phyloP scores from a whole-genome alignment of 2,888 invertebrate genomes.

The Polia nebulosa region DNA sequence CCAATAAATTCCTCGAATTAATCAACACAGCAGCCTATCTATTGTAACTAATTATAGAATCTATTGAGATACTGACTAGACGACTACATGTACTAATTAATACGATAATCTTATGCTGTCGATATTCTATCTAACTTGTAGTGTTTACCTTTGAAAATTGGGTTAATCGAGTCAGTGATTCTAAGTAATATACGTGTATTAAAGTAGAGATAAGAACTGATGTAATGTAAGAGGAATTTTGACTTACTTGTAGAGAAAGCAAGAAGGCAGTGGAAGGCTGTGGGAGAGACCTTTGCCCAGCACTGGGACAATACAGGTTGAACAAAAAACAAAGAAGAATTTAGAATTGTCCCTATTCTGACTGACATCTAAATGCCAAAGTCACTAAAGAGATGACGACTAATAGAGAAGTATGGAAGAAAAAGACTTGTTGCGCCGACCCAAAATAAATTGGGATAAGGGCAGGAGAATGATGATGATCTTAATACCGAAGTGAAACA shows the following conservation, averaged over 20 bases:
- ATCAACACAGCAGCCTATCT: slow-evolving; percentile 16
- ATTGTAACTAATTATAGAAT: slow-evolving; percentile 33
- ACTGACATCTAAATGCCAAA: too few species aligned
- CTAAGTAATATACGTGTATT: slow-evolving; percentile 3
- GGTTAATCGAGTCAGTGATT: slow-evolving; percentile 32
- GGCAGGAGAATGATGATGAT: too few species aligned
- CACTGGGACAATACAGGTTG: too few species aligned
- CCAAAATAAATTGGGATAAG: too few species aligned
- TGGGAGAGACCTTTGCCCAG: too few species aligned
- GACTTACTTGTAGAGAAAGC: not conserved
- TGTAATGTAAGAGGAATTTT: not conserved
- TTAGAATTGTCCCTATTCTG: too few species aligned
- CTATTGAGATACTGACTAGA: slow-evolving; percentile 26
- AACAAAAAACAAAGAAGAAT: too few species aligned
- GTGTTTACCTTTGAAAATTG: slow-evolving; percentile 20
- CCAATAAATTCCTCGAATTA: not conserved
- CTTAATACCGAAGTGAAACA: too few species aligned
- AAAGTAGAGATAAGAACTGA: slow-evolving; percentile 17
- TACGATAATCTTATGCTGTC: slow-evolving; percentile 38
- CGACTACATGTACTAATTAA: slow-evolving; percentile 37
- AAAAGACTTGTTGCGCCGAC: too few species aligned
- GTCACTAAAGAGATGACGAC: too few species aligned
- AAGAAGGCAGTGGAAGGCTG: too few species aligned
- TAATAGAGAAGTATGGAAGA: too few species aligned
- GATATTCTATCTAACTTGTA: slow-evolving; percentile 25